phyloP scores from a whole-genome alignment of 2,113 vertebrate species.

The Naja naja region DNA sequence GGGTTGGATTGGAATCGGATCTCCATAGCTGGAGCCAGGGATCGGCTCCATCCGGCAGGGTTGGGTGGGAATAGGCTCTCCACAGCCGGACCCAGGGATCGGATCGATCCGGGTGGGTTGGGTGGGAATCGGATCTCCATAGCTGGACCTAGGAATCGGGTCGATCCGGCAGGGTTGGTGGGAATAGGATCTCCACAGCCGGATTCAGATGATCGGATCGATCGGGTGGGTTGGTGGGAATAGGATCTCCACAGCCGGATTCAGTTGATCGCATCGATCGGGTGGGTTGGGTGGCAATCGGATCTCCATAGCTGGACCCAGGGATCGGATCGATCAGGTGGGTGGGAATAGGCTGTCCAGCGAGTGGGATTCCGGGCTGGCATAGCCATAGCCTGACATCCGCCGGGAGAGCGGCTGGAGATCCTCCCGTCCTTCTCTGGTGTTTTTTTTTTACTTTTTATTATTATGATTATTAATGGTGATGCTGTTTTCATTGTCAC shows the following conservation, averaged over 20 bases:
- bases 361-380: background rate
- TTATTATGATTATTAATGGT: background rate
- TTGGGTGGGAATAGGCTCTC: background rate
- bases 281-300: background rate
- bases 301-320: background rate
- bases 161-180: rapidly evolving
- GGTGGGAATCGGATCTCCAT: background rate
- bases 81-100: background rate
- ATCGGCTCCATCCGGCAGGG: background rate
- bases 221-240: background rate
- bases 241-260: background rate
- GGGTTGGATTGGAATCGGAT: background rate
- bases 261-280: background rate
- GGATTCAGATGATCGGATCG: background rate
- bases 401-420: background rate
- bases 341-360: background rate
- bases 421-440: background rate
- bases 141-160: background rate
- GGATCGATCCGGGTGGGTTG: background rate
- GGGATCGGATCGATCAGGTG: background rate
- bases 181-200: background rate
- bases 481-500: background rate
- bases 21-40: background rate
- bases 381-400: background rate
- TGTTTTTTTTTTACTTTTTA: background rate